phyloP scores from a whole-genome alignment of 2,113 vertebrate genomes.

The Lethenteron camtschaticum region DNA sequence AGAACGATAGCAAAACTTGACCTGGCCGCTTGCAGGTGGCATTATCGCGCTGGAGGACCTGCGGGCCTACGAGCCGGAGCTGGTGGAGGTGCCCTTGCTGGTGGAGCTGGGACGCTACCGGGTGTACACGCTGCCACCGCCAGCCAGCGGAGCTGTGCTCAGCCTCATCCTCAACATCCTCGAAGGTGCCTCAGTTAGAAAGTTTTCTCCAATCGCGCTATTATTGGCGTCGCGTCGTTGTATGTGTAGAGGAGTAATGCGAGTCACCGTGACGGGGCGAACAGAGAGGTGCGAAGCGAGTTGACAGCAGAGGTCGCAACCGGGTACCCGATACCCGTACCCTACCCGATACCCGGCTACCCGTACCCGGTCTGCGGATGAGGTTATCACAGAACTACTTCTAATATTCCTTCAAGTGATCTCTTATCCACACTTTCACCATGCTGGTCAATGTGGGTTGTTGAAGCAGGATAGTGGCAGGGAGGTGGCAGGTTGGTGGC shows the following conservation, averaged over 20 bases:
- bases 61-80: slow-evolving; percentile 27
- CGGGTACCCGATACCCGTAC: too few species aligned
- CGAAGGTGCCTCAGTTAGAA: not conserved
- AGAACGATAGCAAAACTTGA: too few species aligned
- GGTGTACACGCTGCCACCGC: slow-evolving; percentile 41
- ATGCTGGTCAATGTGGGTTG: too few species aligned
- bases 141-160: slow-evolving; percentile 61
- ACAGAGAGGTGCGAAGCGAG: not conserved
- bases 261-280: not conserved
- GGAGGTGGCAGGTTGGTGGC: too few species aligned
- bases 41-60: slow-evolving; percentile 59
- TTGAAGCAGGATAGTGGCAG: too few species aligned
- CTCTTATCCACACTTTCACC: too few species aligned
- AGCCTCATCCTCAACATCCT: slow-evolving; percentile 67
- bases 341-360: too few species aligned
- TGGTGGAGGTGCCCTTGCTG: slow-evolving; percentile 35
- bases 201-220: not conserved
- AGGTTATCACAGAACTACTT: too few species aligned
- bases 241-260: not conserved
- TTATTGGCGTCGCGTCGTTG: not conserved
- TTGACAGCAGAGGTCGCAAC: too few species aligned
- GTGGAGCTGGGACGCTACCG: slow-evolving; percentile 32
- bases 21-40: slow-evolving; percentile 32
- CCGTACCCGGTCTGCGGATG: too few species aligned
- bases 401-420: too few species aligned